Evolutionary conservation across 2,113 vertebrate genomes (phyloP).

Genomic region (Globicephala melas): DNA sequence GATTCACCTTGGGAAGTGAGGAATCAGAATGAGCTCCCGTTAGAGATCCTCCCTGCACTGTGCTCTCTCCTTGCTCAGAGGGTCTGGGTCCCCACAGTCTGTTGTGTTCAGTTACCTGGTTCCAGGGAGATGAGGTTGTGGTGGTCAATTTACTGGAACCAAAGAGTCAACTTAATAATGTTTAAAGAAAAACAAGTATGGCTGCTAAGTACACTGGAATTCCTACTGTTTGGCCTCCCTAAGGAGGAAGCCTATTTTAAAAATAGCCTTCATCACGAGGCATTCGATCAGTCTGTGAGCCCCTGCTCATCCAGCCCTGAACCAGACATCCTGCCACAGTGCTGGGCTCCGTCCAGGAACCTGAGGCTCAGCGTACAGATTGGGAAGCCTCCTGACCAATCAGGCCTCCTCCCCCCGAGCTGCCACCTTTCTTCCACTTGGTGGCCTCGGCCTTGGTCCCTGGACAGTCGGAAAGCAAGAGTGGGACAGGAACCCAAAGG

Average conservation of each 20-base stretch:
- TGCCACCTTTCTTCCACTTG: not conserved
- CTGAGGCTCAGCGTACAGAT: rapidly evolving
- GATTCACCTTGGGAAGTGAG: not conserved
- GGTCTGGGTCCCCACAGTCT: not conserved
- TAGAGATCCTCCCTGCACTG: no score
- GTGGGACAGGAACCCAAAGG: not conserved
- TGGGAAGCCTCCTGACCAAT: not conserved
- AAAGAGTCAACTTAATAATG: not conserved
- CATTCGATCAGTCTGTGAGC: rapidly evolving
- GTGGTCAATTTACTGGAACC: not conserved
- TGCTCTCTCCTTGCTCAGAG: not conserved
- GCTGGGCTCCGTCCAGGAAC: not conserved
- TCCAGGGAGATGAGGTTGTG: not conserved
- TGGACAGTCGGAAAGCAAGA: no score
- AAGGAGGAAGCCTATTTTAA: not conserved
- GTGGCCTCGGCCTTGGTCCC: not conserved
- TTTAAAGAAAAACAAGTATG: not conserved
- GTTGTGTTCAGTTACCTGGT: not conserved
- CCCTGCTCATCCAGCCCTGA: no score
- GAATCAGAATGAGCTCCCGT: not conserved
- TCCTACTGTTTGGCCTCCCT: rapidly evolving
- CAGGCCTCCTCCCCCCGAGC: not conserved
- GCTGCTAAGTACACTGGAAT: not conserved
- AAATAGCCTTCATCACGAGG: not conserved
- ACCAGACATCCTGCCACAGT: not conserved